Evolutionary conservation across 2,888 invertebrate genomes (phyloP), one percentile per base, ranked within the genome.

Genomic region (Agriopis leucophaearia): DNA sequence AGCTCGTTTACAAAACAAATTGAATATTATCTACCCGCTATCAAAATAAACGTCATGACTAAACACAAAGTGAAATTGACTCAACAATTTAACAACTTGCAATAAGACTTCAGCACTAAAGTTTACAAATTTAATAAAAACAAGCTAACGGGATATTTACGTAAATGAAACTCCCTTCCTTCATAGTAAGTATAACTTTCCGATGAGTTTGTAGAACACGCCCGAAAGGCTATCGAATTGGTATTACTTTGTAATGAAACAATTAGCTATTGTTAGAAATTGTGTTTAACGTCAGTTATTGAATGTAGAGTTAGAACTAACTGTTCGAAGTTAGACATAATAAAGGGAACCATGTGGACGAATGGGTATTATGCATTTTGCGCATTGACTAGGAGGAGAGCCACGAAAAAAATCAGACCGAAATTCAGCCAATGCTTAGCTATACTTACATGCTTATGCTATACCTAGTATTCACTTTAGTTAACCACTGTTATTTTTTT

Each of bases 61-160:
- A 63, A 59, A 60, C 56, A 56, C 44, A 60, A 64, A 58, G 38
- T 44, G 38, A 56, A 68, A 68, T 56, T 68, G 60, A 68, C 59
- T 68, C 40, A 60, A 51, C 60, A 64, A 72, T 66, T 64, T 63
- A 68, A 71, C 63, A 68, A 70, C 70, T 70, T 62, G 65, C 55
- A 67, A 59, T 55, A 61, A 62, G 55, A 63, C 18, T 59, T 59
- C 57, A 51, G 40, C 55, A 59, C 16, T 58, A 57, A 72, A 72
- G 64, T 74, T 74, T 51, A 51, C 54, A 57, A 64, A 66, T 70
- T 61, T 56, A 68, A 73, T 74, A 70, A 65, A n/a, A 70, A 70
- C 64, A 9, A 63, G 64, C 59, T 64, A 63, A 54, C 15, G 54
- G 45, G 48, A 44, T 64, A 69, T 55, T 60, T 51, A 2, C 40